phyloP scores from a whole-genome alignment of 92 coral and sea anemone genomes.

The Desmophyllum pertusum region DNA sequence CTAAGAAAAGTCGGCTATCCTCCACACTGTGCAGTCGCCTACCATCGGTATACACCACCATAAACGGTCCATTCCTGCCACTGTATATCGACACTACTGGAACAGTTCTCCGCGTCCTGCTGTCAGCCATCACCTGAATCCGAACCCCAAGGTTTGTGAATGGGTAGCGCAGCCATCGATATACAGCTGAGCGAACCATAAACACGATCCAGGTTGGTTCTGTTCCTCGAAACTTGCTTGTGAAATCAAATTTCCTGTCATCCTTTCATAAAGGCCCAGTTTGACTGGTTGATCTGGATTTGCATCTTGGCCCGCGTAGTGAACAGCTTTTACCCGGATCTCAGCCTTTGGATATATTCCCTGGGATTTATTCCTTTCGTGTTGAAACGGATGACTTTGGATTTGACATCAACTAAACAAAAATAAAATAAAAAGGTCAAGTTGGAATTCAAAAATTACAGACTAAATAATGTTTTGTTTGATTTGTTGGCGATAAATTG shows the following conservation, averaged over 20 bases:
- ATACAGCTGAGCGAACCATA: background rate
- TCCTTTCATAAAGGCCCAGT: background rate
- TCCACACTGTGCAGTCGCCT: background rate
- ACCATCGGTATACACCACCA: slow-evolving; percentile 4
- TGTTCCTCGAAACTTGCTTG: background rate
- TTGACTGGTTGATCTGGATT: background rate
- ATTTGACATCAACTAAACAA: background rate
- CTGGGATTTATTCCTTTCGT: slow-evolving; percentile 5
- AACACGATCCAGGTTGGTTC: background rate
- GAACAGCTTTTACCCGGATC: background rate
- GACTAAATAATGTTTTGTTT: too few species aligned
- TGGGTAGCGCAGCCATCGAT: background rate
- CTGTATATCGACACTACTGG: background rate
- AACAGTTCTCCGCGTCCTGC: background rate
- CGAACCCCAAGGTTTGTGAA: background rate
- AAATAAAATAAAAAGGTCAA: background rate
- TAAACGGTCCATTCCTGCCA: background rate
- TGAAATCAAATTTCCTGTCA: background rate
- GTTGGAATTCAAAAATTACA: background rate
- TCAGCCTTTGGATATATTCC: slow-evolving; percentile 15
- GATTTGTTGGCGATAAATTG: too few species aligned
- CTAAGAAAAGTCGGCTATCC: background rate
- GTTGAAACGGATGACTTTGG: background rate
- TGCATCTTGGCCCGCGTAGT: background rate
- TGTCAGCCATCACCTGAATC: background rate